Evolutionary conservation across 2,888 invertebrate genomes (phyloP), one percentile per base, ranked within the genome.

Genomic region (Chrysolina americana): DNA sequence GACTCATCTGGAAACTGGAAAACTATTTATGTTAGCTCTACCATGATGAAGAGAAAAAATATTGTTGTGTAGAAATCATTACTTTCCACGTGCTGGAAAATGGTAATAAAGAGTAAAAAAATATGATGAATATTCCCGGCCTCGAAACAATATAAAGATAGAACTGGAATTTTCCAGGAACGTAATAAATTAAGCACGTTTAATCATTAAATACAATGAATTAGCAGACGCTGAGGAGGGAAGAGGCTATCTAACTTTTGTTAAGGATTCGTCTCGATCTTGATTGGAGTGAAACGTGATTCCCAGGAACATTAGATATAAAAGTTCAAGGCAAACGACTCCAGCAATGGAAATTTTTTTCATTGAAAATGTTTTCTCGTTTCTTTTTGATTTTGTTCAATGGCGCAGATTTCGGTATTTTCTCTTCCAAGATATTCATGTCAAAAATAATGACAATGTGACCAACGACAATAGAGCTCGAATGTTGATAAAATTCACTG

Each of bases 111-210:
- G 9, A 9, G 17, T 48, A 8, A 8, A 36, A 36, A 36, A 0
- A 36, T 6, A 36, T 8, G 17, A 17, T 17, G 17, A 17, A 48
- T 48, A 48, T 48, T 48, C 48, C 17, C 10, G 17, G n/a, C 21
- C 53, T 4, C 53, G 17, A n/a, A 28, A 23, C n/a, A 15, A 36
- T 9, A 59, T 13, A 9, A 28, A 36, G 59, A 59, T 10, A n/a
- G 36, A 59, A 9, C 59, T n/a, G 28, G 59, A n/a, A 36, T 59
- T 28, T 36, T 59, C 59, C 9, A 15, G 28, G 28, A 2, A 36
- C 36, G 59, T 59, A 36, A 59, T 59, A 59, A 59, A 59, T 59
- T 36, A 23, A 59, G 28, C 59, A 59, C 59, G 28, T 59, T 59
- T 59, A 59, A 59, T 59, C 36, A 59, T 59, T 59, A 28, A 59